Percentiles rank a stretch among this genome's conserved stretches.
phyloP scores from a whole-genome alignment of 2,797 vertebrate genomes.

The Champsocephalus esox region DNA sequence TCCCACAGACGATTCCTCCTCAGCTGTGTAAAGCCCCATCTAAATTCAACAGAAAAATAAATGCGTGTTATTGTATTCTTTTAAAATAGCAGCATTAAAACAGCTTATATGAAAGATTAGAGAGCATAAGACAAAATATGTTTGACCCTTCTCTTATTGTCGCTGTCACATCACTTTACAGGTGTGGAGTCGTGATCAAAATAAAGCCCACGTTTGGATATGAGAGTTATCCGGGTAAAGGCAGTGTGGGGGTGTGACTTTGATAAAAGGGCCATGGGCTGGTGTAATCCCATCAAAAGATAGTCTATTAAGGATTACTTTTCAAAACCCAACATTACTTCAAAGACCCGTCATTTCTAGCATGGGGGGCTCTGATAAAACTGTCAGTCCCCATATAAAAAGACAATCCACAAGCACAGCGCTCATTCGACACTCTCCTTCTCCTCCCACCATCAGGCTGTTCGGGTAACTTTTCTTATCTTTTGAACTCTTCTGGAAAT shows the following conservation, averaged over 20 bases:
- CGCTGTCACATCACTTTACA: too few species aligned
- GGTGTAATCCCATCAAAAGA: too few species aligned
- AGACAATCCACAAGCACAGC: not conserved
- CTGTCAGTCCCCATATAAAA: not conserved
- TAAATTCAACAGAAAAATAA: constrained; percentile 21
- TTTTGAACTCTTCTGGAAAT: constrained; percentile 50
- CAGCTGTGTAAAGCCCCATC: constrained; percentile 24
- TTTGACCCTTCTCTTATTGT: not conserved
- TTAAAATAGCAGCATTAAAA: constrained; percentile 24
- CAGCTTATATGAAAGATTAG: constrained; percentile 2
- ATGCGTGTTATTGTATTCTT: not conserved
- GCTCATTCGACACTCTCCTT: constrained; percentile 1
- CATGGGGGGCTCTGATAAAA: not conserved
- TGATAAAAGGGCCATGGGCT: too few species aligned
- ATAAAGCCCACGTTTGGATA: too few species aligned
- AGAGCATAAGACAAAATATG: not conserved
- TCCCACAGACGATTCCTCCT: constrained; percentile 21
- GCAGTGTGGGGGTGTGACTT: too few species aligned
- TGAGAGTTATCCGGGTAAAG: too few species aligned
- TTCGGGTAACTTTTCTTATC: constrained; percentile 34
- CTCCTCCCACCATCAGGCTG: constrained; percentile 20
- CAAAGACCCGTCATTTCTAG: not conserved
- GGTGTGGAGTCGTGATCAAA: too few species aligned
- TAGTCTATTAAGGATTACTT: not conserved
- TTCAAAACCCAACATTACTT: not conserved